Base-by-base conservation (phyloP, 2,888 invertebrate genomes). In the Drosophila rubida region DNA sequence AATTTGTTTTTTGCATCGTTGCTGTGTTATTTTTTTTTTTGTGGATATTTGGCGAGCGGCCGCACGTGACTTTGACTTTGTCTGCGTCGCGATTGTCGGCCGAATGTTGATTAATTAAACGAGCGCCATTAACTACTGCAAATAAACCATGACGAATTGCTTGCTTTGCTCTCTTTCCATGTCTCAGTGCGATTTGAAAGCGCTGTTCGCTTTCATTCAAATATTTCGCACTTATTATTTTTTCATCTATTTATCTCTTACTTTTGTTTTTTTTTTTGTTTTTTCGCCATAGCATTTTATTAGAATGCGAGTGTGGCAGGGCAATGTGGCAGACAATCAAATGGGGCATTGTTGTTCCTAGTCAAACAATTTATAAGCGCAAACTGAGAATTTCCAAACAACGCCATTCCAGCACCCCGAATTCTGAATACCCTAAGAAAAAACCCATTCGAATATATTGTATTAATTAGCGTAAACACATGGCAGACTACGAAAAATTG, bases 321-420 rank as follows among this genome's bases (percentile, higher is more conserved):
- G 68, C 68, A 68, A 68, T 68, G 59, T 67, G 67, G 49, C 69
- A 37, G 53, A 60, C 62, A 69, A 55, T 61, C 49, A 61, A 69
- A 61, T 55, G 19, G 14, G 44, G 2, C 49, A 39, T 49, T 69
- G 60, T 55, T 69, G 53, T 55, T 51, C 39, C 19, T 32, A 35
- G 49, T 32, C 32, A 23, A 6, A 32, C 53, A 25, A 53, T 50
- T 51, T 45, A 6, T 7, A 45, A 23, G n/a, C 5, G n/a, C 7
- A 35, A 13, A 7, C 2, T 27, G 1, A 2, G 7, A 37, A 37
- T 37, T 37, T 13, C 4, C 9, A 2, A 14, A 37, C 1, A 35
- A 13, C 9, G 2, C 7, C 1, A n/a, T n/a, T 16, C 19, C n/a
- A 48, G 8, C 27, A 14, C 16, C 19, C 13, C 46, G 58, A 32